Evolutionary conservation across 2,888 invertebrate species (phyloP).

Genomic region (Limnephilus lunatus): DNA sequence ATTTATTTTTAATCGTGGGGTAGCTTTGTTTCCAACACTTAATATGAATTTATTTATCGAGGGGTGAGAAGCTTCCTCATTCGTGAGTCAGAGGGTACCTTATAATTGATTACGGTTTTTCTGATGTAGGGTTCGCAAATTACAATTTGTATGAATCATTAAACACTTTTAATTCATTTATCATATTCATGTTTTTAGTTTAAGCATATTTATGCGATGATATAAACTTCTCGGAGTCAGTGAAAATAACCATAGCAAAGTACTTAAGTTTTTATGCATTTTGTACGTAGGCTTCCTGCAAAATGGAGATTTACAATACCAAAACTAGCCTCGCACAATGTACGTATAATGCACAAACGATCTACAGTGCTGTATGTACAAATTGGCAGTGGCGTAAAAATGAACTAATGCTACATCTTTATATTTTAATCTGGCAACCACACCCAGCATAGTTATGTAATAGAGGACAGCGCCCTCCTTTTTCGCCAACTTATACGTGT

Average conservation of each 20-base stretch:
- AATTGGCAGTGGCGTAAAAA: no score
- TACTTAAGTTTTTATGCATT: neutral
- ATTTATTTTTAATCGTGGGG: slow-evolving; percentile 65
- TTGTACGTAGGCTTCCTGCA: no score
- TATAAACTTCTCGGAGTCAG: neutral
- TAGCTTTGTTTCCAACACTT: slow-evolving; percentile 48
- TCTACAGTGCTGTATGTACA: no score
- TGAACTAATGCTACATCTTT: no score
- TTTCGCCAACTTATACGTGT: no score
- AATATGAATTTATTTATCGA: slow-evolving; percentile 58
- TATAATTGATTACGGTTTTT: neutral
- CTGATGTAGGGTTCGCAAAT: neutral
- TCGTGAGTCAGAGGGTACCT: slow-evolving; percentile 28
- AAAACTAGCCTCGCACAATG: neutral
- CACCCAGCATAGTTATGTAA: no score
- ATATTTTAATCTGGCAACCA: no score
- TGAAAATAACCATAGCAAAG: neutral
- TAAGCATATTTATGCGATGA: neutral
- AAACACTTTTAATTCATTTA: neutral
- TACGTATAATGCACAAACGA: no score
- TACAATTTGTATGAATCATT: slow-evolving; percentile 36
- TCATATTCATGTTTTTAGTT: neutral
- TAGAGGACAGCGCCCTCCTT: no score
- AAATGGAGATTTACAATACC: neutral
- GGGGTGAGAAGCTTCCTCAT: slow-evolving; percentile 43